Evolutionary conservation across 1,140 invertebrate genomes (phyloP).

Genomic region (Odontomachus brunneus): DNA sequence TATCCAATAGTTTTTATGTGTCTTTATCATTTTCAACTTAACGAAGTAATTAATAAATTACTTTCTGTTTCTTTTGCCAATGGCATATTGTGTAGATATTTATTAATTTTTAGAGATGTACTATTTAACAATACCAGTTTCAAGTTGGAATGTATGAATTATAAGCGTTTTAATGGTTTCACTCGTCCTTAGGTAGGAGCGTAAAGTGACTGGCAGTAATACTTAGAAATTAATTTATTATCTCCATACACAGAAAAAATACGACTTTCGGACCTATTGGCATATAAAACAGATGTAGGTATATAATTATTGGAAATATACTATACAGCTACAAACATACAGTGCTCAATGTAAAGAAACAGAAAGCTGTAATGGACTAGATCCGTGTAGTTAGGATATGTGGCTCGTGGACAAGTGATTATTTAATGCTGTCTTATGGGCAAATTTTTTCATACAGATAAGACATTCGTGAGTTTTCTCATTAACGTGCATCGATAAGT

Average conservation of each 20-base stretch:
- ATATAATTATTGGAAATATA: conserved; percentile 59
- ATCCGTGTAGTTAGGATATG: conserved; percentile 76
- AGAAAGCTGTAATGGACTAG: conserved; percentile 71
- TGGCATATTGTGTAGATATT: no score
- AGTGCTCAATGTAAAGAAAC: conserved; percentile 71
- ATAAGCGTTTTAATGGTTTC: conserved; percentile 8
- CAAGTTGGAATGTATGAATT: neutral
- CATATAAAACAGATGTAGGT: conserved; percentile 68
- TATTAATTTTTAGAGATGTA: neutral
- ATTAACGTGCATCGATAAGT: conserved; percentile 88
- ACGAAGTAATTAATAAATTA: conserved; percentile 2
- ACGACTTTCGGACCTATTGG: conserved; percentile 49
- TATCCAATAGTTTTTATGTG: conserved; percentile 1
- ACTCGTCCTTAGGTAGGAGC: neutral
- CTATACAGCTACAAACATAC: conserved; percentile 69
- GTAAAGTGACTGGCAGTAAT: conserved; percentile 38
- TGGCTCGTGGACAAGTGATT: conserved; percentile 80
- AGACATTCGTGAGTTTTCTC: conserved; percentile 88
- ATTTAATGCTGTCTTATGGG: conserved; percentile 80
- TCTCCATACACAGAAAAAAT: conserved; percentile 70
- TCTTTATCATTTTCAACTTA: conserved; percentile 1
- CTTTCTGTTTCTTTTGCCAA: neutral
- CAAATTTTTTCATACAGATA: conserved; percentile 81
- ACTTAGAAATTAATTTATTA: conserved; percentile 75
- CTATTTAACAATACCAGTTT: neutral